Evolutionary conservation across 2,888 invertebrate genomes (phyloP).

Genomic region (Mythimna pallens): DNA sequence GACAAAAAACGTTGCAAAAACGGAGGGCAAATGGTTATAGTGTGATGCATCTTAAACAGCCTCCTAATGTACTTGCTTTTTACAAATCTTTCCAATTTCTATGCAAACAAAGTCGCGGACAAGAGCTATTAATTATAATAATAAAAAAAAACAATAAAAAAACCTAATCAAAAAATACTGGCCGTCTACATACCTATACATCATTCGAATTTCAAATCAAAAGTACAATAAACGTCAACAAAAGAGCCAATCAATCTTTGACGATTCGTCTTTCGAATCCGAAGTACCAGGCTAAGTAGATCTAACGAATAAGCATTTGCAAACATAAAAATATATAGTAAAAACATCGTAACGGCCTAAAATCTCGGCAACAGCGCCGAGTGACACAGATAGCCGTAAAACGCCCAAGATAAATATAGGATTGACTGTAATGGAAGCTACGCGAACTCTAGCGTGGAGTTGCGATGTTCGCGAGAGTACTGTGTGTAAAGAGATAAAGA

Average conservation of each 20-base stretch:
- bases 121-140: no score
- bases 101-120: no score
- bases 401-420: slow-evolving; percentile 71
- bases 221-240: slow-evolving; percentile 36
- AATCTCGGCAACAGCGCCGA: slow-evolving; percentile 57
- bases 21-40: no score
- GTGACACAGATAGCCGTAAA: slow-evolving; percentile 72
- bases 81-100: no score
- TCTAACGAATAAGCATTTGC: slow-evolving; percentile 55
- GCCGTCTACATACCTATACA: neutral
- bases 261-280: slow-evolving; percentile 38
- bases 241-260: slow-evolving; percentile 51
- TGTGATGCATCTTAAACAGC: no score
- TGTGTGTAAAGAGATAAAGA: neutral
- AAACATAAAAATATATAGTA: slow-evolving; percentile 61
- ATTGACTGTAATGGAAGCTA: slow-evolving; percentile 40
- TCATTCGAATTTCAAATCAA: slow-evolving; percentile 41
- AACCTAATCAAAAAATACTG: neutral
- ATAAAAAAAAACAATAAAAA: no score
- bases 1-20: no score
- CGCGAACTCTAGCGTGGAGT: slow-evolving; percentile 29
- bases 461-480: neutral
- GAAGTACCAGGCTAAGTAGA: slow-evolving; percentile 40
- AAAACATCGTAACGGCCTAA: slow-evolving; percentile 64
- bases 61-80: no score